These are phyloP conservation scores for Atta cephalotes DNA, from an alignment of 1,140 invertebrate genomes.

Conservation along the genomic window DNA sequence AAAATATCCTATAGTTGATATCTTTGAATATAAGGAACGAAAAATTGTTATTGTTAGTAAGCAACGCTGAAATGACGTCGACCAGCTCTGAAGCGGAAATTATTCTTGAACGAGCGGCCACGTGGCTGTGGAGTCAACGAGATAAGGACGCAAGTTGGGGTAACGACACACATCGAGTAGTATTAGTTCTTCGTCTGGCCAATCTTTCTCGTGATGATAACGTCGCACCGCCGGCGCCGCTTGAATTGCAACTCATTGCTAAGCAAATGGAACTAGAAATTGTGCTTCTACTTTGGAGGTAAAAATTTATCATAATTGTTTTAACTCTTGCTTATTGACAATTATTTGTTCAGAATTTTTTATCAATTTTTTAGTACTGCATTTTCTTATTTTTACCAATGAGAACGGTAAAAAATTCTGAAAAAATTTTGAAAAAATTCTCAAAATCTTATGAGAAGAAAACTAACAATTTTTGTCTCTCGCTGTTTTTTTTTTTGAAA, in stretches of 20 bases:
- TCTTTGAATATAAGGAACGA: background rate
- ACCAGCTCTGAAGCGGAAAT: constrained; percentile 75
- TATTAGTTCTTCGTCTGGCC: constrained; percentile 87
- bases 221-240: constrained; percentile 85
- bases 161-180: constrained; percentile 91
- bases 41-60: constrained; percentile 29
- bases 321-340: background rate
- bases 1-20: background rate
- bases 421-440: too few species aligned
- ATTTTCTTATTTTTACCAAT: too few species aligned
- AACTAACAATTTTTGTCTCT: too few species aligned
- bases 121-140: constrained; percentile 90
- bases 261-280: constrained; percentile 95
- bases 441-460: too few species aligned
- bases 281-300: constrained; percentile 92
- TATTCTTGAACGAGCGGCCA: constrained; percentile 88
- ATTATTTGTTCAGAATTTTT: background rate
- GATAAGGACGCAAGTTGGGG: constrained; percentile 91
- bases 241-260: constrained; percentile 92
- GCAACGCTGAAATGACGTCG: constrained; percentile 55
- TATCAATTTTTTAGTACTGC: too few species aligned
- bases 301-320: constrained; percentile 72
- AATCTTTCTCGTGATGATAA: constrained; percentile 84
- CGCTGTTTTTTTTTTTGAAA: too few species aligned
- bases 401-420: too few species aligned